Conservation (phyloP, 2,797 vertebrate genomes). For the Sebastes elongatus region DNA sequence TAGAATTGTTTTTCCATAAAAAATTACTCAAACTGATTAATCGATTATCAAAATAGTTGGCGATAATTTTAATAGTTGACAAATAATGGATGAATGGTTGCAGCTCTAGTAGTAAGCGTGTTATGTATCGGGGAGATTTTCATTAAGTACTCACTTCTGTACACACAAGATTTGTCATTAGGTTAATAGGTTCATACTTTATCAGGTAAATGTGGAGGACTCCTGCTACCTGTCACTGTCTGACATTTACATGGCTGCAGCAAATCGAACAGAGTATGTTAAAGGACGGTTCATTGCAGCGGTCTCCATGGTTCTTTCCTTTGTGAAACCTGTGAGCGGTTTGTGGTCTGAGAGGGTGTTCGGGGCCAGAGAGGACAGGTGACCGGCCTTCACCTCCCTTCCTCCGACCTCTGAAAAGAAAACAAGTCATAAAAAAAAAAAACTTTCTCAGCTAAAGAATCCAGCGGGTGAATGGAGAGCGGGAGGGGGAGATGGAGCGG, state of each 20-base stretch:
- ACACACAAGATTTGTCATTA: background rate
- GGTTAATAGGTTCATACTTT: background rate
- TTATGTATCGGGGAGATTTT: background rate
- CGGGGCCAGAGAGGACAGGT: constrained; percentile 52
- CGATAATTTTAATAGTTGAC: too few relatives aligned
- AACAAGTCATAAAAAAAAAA: constrained; percentile 56
- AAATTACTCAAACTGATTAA: too few relatives aligned
- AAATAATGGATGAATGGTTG: too few relatives aligned
- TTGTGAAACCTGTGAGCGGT: constrained; percentile 7
- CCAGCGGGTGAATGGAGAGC: constrained; percentile 61
- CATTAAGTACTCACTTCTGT: background rate
- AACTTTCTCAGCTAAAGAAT: constrained; percentile 56
- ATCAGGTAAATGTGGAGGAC: background rate
- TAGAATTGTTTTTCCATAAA: too few relatives aligned
- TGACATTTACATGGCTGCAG: background rate
- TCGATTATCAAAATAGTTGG: too few relatives aligned
- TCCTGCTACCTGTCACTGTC: background rate
- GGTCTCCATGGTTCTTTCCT: constrained; percentile 6
- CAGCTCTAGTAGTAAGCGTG: background rate
- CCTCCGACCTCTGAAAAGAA: constrained; percentile 59
- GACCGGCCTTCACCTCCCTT: constrained; percentile 49
- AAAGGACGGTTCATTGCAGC: background rate
- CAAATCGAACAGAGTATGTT: background rate
- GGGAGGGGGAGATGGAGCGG: constrained; percentile 67
- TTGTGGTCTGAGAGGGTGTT: constrained; percentile 24